Percentiles rank a stretch among this genome's conserved stretches.
phyloP scores from a whole-genome alignment of 2,888 invertebrate species.

The Anthophora plumipes region DNA sequence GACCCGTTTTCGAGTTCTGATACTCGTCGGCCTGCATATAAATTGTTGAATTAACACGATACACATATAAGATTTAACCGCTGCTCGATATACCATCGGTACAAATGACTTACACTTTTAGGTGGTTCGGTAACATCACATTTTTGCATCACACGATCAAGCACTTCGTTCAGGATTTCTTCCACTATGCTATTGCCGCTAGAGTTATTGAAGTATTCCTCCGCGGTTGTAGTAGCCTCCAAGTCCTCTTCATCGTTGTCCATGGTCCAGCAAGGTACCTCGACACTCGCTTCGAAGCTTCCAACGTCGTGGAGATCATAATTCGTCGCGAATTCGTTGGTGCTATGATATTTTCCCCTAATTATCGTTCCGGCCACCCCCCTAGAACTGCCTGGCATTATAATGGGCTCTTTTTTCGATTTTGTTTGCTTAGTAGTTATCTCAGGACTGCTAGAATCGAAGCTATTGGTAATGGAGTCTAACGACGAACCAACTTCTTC shows the following conservation, averaged over 20 bases:
- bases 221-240: slow-evolving; percentile 88
- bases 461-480: slow-evolving; percentile 82
- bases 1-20: slow-evolving; percentile 75
- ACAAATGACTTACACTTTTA: slow-evolving; percentile 71
- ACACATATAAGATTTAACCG: not conserved
- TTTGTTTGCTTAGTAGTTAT: slow-evolving; percentile 72
- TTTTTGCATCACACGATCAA: slow-evolving; percentile 85
- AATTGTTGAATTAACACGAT: not conserved
- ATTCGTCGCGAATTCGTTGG: slow-evolving; percentile 79
- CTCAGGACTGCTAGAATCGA: slow-evolving; percentile 82
- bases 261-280: slow-evolving; percentile 86
- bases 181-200: slow-evolving; percentile 85
- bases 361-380: slow-evolving; percentile 82
- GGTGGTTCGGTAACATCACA: slow-evolving; percentile 77
- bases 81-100: not conserved
- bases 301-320: slow-evolving; percentile 82
- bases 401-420: slow-evolving; percentile 71
- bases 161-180: slow-evolving; percentile 87
- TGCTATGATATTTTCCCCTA: slow-evolving; percentile 81
- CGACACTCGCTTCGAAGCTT: slow-evolving; percentile 84
- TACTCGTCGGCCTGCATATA: slow-evolving; percentile 77
- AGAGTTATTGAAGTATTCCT: slow-evolving; percentile 88
- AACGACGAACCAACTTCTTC: slow-evolving; percentile 80
- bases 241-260: slow-evolving; percentile 85
- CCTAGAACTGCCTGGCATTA: slow-evolving; percentile 77